Conservation (phyloP, 2,888 invertebrate species). For the Apodemia duryi region DNA sequence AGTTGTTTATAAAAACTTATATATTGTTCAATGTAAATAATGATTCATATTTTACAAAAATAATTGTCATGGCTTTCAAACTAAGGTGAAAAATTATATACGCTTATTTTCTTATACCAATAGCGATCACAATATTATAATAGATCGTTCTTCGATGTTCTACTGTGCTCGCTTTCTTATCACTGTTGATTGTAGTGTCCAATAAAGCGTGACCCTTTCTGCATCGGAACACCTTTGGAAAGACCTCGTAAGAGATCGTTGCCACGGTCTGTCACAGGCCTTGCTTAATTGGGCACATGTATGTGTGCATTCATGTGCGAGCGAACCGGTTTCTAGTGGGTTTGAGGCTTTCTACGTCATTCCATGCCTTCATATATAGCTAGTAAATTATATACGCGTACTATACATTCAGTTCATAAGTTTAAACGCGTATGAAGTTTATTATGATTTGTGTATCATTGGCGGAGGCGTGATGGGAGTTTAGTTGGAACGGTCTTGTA, state of each 20-base stretch:
- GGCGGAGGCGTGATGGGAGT: conserved; percentile 59
- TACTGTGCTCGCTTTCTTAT: conserved; percentile 66
- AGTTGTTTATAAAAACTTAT: neutral
- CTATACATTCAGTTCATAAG: conserved; percentile 50
- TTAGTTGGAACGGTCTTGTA: conserved; percentile 50
- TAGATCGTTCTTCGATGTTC: conserved; percentile 36
- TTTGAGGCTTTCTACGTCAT: conserved; percentile 70
- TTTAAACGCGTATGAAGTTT: conserved; percentile 59
- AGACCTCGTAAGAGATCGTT: conserved; percentile 48
- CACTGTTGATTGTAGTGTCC: conserved; percentile 56
- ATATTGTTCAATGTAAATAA: neutral
- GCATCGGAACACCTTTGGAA: conserved; percentile 41
- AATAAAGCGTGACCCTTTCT: conserved; percentile 49
- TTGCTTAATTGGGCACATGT: conserved; percentile 66
- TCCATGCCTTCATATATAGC: conserved; percentile 58
- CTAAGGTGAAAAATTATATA: conserved; percentile 11
- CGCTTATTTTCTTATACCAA: conserved; percentile 28
- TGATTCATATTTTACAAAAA: neutral
- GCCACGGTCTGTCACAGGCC: conserved; percentile 62
- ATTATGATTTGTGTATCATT: conserved; percentile 70
- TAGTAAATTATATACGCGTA: conserved; percentile 46
- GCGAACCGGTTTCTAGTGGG: conserved; percentile 65
- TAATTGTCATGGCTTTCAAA: neutral
- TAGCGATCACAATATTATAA: conserved; percentile 34
- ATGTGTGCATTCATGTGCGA: conserved; percentile 68